Base-by-base conservation (phyloP, 2,113 vertebrate genomes). In the Silurus glanis region DNA sequence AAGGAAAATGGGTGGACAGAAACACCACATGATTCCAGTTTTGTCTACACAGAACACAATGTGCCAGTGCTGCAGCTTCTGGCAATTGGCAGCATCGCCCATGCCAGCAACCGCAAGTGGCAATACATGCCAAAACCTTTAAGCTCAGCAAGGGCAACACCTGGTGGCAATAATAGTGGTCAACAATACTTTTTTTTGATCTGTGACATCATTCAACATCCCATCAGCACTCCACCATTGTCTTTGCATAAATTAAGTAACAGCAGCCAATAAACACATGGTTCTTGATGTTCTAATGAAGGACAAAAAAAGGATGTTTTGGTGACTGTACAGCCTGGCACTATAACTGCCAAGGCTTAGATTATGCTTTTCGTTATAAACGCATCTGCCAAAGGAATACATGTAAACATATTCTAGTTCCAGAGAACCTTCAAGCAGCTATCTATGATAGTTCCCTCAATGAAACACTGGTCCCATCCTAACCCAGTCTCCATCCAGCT, bases 371-470 rank as follows among this genome's bases (percentile, higher is more conserved):
- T 76, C 0, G 0, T 49, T 45, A 51, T 75, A 75, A 21, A 13
- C 49, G 19, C 49, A 75, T 75, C 72, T 75, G 21, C 21, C 9
- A 75, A 55, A 55, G 4, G 51, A 55, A 55, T 25, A 55, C 49
- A 53, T 25, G 51, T 78, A 55, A 78, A 25, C 74, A 55, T 78
- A n/a, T n/a, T 78, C 23, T 17, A 25, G 10, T 53, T 25, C 23
- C 21, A 53, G 3, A 75, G 47, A 49, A 74, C 74, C 56, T 75
- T 49, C 10, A 74, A 84, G 4, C 45, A n/a, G 7, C 37, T 83
- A 82, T 90, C 88, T 90, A 90, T 89, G 91, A 91, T 90, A 85
- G 23, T 53, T 72, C 55, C 23, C 16, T 74, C 23, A 49, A 62
- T 51, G 37, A 37, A 37, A 61, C 19, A 61, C 53, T 58, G 16